Base-by-base conservation (phyloP, 2,888 invertebrate species). In the Periphyllus acericola region DNA sequence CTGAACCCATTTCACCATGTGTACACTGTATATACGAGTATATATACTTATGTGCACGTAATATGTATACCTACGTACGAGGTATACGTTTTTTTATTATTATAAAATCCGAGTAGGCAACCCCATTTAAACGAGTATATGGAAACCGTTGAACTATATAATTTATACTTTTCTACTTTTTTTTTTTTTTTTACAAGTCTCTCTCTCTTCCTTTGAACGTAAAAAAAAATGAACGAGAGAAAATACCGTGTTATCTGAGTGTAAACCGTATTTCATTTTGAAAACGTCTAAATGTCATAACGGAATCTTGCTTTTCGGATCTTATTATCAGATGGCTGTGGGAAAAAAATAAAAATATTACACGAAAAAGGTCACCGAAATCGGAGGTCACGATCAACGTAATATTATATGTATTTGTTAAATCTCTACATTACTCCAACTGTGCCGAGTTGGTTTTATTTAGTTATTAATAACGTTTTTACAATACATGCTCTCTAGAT, bases 211-310 rank as follows among this genome's bases (percentile, higher is more conserved):
- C 72, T 55, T 71, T 71, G 46, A 66, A 66, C 17, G 29, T 68
- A 78, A 52, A n/a, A 36, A 68, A 74, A 83, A 74, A 29, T 8
- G 32, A 78, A 85, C 46, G 46, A 68, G 34, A 78, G 52, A 72
- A 86, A 72, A 80, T 80, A 36, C 71, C 72, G 55, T 86, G 85
- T 86, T 86, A 86, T 86, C 86, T 74, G 72, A 71, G 25, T 80
- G 79, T 74, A 60, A 71, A 80, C 80, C 86, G 86, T 86, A 86
- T 86, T 72, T 86, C 80, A 86, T 86, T 86, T 86, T 79, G 29
- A 80, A 52, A 55, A 79, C 72, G 79, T 71, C 86, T 86, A 80
- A 80, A 86, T 80, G 86, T 86, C 86, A 86, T 29, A 60, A 72
- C 79, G 17, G 60, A 79, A 80, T 71, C 86, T 86, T 17, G 55